A percentile compares a stretch with the other conserved stretches of the same genome.
phyloP scores from a whole-genome alignment of 92 coral and sea anemone species.

The Siderastrea siderea region DNA sequence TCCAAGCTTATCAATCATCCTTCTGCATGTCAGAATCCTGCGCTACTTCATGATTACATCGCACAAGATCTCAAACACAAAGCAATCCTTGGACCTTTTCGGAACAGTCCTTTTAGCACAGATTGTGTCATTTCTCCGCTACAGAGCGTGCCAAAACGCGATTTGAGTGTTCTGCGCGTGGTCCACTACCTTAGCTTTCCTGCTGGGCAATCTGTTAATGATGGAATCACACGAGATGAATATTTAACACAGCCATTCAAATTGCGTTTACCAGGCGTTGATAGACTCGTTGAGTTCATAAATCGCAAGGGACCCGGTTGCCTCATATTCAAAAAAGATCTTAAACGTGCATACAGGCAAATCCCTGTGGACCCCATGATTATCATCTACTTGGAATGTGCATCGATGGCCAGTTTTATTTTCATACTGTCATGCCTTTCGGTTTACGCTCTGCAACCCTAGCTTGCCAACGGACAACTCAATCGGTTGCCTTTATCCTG shows the following conservation, averaged over 20 bases:
- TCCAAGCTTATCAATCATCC: background rate
- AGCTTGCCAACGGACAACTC: conserved; percentile 52
- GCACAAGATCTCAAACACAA: background rate
- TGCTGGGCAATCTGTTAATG: conserved; percentile 43
- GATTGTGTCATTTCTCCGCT: conserved; percentile 30
- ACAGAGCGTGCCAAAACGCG: conserved; percentile 63
- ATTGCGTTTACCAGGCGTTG: conserved; percentile 55
- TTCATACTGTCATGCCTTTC: conserved; percentile 44
- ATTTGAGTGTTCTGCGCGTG: conserved; percentile 48
- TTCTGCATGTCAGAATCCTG: background rate
- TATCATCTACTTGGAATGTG: conserved; percentile 37
- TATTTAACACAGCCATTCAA: conserved; percentile 46
- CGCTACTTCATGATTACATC: background rate
- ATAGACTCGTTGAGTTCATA: conserved; percentile 47
- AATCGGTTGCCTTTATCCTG: conserved; percentile 46
- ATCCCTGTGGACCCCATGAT: conserved; percentile 62
- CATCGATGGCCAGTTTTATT: background rate
- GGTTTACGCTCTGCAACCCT: conserved; percentile 50
- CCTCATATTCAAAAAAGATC: conserved; percentile 62
- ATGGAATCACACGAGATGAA: conserved; percentile 50
- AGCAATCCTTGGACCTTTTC: background rate
- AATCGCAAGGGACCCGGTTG: conserved; percentile 52
- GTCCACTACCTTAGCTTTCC: conserved; percentile 64
- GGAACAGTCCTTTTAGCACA: background rate
- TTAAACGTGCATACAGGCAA: conserved; percentile 41